A percentile compares a stretch with the other conserved stretches of the same genome.
phyloP scores from a whole-genome alignment of 2,113 vertebrate species.

The Salminus brasiliensis region DNA sequence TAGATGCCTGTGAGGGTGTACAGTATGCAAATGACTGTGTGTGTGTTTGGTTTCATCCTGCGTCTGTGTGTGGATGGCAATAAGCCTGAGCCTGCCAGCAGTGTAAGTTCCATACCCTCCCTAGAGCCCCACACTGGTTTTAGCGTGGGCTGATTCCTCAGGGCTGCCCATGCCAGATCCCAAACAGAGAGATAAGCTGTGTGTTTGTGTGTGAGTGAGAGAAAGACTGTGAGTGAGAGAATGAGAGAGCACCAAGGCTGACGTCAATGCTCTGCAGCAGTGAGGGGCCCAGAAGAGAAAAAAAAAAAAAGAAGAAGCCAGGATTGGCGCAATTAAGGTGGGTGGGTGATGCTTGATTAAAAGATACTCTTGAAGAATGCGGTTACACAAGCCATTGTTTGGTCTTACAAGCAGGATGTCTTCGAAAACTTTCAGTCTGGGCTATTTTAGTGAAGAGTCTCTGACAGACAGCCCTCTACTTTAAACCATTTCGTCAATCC shows the following conservation, averaged over 20 bases:
- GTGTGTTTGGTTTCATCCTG: constrained; percentile 6
- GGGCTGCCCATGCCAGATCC: constrained; percentile 57
- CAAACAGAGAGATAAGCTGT: constrained; percentile 54
- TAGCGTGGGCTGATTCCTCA: constrained; percentile 46
- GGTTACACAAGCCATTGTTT: not conserved
- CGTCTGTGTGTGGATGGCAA: not conserved
- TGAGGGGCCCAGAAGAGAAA: constrained; percentile 13
- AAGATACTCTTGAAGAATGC: constrained; percentile 18
- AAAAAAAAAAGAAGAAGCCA: constrained; percentile 15
- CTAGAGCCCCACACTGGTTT: constrained; percentile 44
- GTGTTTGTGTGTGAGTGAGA: constrained; percentile 28
- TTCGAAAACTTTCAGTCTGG: not conserved
- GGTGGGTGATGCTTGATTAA: constrained; percentile 39
- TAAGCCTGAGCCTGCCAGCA: constrained; percentile 18
- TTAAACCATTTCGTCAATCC: no score
- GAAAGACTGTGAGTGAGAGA: constrained; percentile 37
- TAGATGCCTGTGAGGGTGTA: not conserved
- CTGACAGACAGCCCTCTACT: not conserved
- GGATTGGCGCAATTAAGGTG: constrained; percentile 38
- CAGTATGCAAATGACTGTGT: not conserved
- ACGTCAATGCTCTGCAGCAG: constrained; percentile 51
- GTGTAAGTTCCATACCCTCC: constrained; percentile 25
- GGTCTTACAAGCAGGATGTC: not conserved
- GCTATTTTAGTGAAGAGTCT: not conserved
- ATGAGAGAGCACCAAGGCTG: constrained; percentile 36